Conservation (phyloP, 2,113 vertebrate species). For the Axis porcinus region DNA sequence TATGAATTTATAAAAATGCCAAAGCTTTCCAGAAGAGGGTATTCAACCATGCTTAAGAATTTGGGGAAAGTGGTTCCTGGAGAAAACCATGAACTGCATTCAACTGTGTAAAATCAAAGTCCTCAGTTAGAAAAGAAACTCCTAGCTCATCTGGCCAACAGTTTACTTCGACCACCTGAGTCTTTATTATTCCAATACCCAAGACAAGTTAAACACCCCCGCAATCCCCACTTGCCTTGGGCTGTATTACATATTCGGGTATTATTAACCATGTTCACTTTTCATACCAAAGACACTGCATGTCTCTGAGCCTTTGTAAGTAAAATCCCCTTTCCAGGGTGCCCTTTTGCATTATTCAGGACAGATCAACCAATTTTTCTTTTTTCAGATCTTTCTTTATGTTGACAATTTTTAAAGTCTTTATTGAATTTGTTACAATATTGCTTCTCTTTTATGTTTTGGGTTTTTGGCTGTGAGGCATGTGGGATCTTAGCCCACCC, state of each 20-base stretch:
- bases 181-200: neutral
- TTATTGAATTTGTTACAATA: neutral
- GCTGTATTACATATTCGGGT: neutral
- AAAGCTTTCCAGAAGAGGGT: neutral
- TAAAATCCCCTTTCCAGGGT: neutral
- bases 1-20: neutral
- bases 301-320: neutral
- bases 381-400: neutral
- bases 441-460: neutral
- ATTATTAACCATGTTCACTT: neutral
- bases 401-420: neutral
- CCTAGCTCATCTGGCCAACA: neutral
- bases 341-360: neutral
- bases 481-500: neutral
- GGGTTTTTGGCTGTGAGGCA: neutral
- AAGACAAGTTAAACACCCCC: neutral
- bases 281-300: neutral
- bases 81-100: neutral
- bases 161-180: neutral
- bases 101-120: neutral
- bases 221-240: too few species aligned
- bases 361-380: neutral
- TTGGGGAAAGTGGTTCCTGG: neutral
- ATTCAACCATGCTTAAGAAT: neutral
- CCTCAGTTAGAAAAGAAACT: neutral